phyloP scores from a whole-genome alignment of 2,888 invertebrate genomes.

The Hypsopygia costalis region DNA sequence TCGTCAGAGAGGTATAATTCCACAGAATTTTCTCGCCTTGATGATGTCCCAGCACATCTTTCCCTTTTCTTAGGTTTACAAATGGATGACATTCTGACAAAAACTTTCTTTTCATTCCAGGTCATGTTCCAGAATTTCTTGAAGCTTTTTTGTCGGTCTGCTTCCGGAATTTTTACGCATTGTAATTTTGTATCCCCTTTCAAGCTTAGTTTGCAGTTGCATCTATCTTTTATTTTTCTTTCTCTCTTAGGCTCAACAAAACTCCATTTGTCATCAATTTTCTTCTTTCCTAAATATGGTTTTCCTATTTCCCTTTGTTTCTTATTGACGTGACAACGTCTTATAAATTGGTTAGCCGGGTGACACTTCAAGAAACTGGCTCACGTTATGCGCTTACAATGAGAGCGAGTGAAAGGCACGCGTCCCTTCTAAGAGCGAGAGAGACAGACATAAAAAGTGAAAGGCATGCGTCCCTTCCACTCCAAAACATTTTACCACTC shows the following conservation, averaged over 20 bases:
- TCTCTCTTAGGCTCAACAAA: slow-evolving; percentile 6
- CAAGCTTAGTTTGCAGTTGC: slow-evolving; percentile 6
- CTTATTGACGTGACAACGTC: too few relatives aligned
- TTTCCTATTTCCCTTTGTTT: slow-evolving; percentile 9
- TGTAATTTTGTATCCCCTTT: slow-evolving; percentile 6
- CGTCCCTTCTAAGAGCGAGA: too few relatives aligned
- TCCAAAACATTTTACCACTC: too few relatives aligned
- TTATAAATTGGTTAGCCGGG: too few relatives aligned
- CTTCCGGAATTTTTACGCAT: slow-evolving; percentile 3
- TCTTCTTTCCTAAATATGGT: slow-evolving; percentile 11
- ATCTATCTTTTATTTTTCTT: slow-evolving; percentile 4
- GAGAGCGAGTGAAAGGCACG: too few relatives aligned
- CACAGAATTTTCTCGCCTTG: slow-evolving; percentile 9
- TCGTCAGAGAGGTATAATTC: slow-evolving; percentile 5
- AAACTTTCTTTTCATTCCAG: slow-evolving; percentile 8
- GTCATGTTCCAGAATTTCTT: slow-evolving; percentile 4
- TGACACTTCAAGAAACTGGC: too few relatives aligned
- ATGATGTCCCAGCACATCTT: slow-evolving; percentile 6
- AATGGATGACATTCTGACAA: slow-evolving; percentile 7
- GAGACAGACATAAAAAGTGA: too few relatives aligned
- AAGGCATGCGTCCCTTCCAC: too few relatives aligned
- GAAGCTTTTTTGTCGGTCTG: slow-evolving; percentile 5
- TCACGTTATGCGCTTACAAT: too few relatives aligned
- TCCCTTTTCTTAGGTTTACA: slow-evolving; percentile 8
- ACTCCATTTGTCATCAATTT: slow-evolving; percentile 9